Percentiles rank a stretch among this genome's conserved stretches.
Evolutionary conservation across 2,888 invertebrate species (phyloP).

Genomic region (Trachelus stipa): DNA sequence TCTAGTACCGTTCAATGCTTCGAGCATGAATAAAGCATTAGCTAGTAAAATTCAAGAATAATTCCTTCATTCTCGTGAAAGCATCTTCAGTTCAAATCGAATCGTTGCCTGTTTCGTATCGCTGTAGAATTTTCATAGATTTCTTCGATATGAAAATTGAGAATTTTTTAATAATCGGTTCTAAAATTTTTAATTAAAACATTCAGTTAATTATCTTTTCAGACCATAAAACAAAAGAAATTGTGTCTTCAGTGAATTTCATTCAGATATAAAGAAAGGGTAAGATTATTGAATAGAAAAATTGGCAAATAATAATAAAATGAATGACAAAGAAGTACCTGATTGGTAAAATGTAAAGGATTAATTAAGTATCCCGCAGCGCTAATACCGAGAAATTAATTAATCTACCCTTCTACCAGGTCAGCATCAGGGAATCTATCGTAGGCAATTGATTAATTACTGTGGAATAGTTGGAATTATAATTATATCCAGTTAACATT

Average conservation of each 20-base stretch:
- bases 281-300: not conserved
- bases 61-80: not conserved
- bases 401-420: not conserved
- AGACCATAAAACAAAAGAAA: no score
- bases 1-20: not conserved
- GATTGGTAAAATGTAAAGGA: not conserved
- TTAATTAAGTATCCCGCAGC: not conserved
- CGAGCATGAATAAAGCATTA: not conserved
- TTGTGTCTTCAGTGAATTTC: not conserved
- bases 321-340: not conserved
- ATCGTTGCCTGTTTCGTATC: not conserved
- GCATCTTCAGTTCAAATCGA: not conserved
- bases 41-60: not conserved
- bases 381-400: not conserved
- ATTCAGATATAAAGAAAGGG: not conserved
- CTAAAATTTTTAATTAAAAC: not conserved
- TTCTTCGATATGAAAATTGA: not conserved
- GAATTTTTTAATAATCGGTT: not conserved
- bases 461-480: not conserved
- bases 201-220: not conserved
- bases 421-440: not conserved
- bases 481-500: not conserved
- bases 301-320: not conserved
- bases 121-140: not conserved
- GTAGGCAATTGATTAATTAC: not conserved